Conservation (phyloP, 2,888 invertebrate genomes). For the Epistrophe eligans region DNA sequence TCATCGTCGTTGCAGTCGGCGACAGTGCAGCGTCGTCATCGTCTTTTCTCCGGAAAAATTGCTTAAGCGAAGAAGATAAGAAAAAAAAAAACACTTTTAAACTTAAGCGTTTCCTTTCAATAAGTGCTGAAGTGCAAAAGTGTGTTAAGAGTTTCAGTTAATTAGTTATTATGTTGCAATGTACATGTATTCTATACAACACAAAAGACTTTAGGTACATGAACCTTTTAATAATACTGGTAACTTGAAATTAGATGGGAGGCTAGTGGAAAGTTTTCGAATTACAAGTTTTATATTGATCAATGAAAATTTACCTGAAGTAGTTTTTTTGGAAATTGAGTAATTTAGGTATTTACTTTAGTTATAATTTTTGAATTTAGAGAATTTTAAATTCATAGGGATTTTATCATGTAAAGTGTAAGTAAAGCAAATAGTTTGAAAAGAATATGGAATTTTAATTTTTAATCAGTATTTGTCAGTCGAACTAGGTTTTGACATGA, state of each 20-base stretch:
- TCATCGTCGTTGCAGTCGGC: no score
- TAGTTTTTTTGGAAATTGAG: background rate
- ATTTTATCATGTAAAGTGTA: no score
- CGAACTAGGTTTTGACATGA: no score
- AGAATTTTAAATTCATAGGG: no score
- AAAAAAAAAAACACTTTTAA: background rate
- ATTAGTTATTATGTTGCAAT: background rate
- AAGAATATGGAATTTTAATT: no score
- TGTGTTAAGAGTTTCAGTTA: background rate
- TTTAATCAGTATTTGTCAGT: no score
- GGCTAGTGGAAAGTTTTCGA: background rate
- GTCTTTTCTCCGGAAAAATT: background rate
- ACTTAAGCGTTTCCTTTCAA: background rate
- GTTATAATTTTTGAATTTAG: no score
- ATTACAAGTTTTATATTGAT: background rate
- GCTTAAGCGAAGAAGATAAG: background rate
- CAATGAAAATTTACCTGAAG: background rate
- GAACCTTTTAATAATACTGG: background rate
- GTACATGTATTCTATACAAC: background rate
- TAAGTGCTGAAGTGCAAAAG: background rate
- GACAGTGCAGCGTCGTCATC: background rate
- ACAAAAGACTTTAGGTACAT: background rate
- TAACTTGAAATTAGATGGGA: conserved; percentile 1
- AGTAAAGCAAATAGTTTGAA: no score
- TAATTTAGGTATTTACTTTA: no score